Evolutionary conservation across 2,888 invertebrate genomes (phyloP).

Genomic region (Hydraecia micacea): DNA sequence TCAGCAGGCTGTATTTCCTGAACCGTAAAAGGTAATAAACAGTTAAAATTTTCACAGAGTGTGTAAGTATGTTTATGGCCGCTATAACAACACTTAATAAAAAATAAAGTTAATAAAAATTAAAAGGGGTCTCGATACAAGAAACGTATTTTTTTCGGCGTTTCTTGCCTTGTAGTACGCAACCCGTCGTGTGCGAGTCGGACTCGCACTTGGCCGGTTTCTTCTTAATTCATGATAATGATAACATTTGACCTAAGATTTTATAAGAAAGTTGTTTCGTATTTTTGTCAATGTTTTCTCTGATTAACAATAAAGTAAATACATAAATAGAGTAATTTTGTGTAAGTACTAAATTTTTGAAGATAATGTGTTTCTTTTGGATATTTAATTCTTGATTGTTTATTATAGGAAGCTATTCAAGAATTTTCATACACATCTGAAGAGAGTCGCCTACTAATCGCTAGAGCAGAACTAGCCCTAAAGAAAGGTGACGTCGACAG

Average conservation of each 20-base stretch:
- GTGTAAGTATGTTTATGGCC: not conserved
- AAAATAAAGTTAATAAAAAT: too few relatives aligned
- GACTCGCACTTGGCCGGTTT: too few relatives aligned
- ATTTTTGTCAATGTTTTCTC: not conserved
- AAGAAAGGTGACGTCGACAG: conserved; percentile 95
- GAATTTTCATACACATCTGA: conserved; percentile 95
- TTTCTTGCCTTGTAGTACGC: not conserved
- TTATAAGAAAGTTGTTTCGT: conserved; percentile 1
- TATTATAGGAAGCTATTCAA: conserved; percentile 90
- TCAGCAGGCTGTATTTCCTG: too few relatives aligned
- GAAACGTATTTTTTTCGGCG: not conserved
- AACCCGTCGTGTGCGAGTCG: too few relatives aligned
- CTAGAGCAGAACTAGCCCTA: conserved; percentile 95
- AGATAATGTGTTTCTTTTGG: not conserved
- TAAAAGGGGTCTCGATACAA: too few relatives aligned
- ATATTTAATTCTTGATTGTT: not conserved
- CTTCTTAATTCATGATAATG: not conserved
- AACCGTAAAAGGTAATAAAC: not conserved
- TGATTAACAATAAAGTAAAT: not conserved
- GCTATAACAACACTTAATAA: too few relatives aligned
- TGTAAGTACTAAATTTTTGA: not conserved
- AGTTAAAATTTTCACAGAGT: not conserved
- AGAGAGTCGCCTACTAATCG: conserved; percentile 95
- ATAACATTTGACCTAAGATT: conserved; percentile 1
- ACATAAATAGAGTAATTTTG: not conserved